Base-by-base conservation (phyloP, 2,888 invertebrate species). In the Ochropleura leucogaster region DNA sequence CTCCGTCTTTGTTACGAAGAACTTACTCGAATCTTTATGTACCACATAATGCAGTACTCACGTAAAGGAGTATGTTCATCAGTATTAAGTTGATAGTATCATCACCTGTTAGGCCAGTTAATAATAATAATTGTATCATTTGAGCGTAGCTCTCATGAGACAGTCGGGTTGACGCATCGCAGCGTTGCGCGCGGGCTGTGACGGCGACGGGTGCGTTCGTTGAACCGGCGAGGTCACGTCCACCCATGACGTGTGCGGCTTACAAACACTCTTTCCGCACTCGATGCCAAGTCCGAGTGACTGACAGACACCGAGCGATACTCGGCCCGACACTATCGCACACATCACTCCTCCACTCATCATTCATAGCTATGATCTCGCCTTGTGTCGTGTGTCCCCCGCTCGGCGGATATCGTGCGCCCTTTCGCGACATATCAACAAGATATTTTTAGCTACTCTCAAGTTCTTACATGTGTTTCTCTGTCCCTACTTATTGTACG, bases 201-300 rank as follows among this genome's bases (percentile, higher is more conserved):
- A 93, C 94, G 87, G 82, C 76, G 85, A 82, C 87, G 94, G 88
- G 92, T 88, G 91, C 95, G 96, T 95, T 94, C 96, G 94, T 96
- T 96, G 96, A 96, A 95, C 96, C 93, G 92, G 80, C 93, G 96
- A 95, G 96, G 95, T 96, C 96, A 96, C 94, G 95, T 95, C 93
- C 95, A 94, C 85, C 90, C 85, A 91, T 94, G 94, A 94, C 94
- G 94, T 92, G 93, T 90, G 89, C 88, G 79, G 90, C 88, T 90
- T 90, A 90, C 90, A 87, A 91, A 91, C 90, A 90, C 87, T 82
- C 91, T 90, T 89, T 89, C 90, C 90, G 89, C 89, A 88, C 82
- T 79, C 79, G 81, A 82, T 85, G 86, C 87, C 87, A 87, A 85
- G 85, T 85, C 83, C 80, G 78, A 82, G 78, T 86, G 79, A 82